phyloP scores from a whole-genome alignment of 2,797 vertebrate genomes.

The Cynopterus sphinx region DNA sequence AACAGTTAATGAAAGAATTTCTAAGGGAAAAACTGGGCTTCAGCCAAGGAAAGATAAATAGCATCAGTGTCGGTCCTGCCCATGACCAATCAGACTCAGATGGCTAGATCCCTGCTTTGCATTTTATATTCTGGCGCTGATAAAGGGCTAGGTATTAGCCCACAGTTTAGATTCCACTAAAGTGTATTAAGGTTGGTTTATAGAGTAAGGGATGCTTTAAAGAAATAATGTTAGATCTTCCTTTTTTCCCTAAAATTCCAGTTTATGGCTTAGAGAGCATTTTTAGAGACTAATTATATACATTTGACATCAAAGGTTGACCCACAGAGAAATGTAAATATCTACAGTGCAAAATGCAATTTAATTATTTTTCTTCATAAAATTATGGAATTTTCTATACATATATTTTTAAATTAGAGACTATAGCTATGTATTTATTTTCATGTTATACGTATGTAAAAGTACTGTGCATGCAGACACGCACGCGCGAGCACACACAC shows the following conservation, averaged over 20 bases:
- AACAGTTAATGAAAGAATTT: slow-evolving; percentile 66
- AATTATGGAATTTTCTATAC: not conserved
- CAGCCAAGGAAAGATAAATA: slow-evolving; percentile 42
- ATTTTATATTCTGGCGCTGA: not conserved
- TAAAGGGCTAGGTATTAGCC: not conserved
- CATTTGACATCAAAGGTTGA: not conserved
- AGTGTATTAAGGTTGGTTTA: not conserved
- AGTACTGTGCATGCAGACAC: not conserved
- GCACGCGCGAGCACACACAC: no score
- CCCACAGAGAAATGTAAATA: not conserved
- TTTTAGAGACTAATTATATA: not conserved
- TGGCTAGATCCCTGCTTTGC: not conserved
- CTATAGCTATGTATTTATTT: not conserved
- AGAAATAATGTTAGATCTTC: not conserved
- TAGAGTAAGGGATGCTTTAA: not conserved
- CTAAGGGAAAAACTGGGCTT: not conserved
- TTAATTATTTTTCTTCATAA: not conserved
- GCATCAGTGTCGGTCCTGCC: not conserved
- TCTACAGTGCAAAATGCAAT: not conserved
- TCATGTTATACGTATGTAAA: not conserved
- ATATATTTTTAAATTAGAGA: not conserved
- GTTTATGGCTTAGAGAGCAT: not conserved
- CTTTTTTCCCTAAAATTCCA: not conserved
- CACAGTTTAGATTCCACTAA: not conserved
- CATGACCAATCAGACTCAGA: not conserved